Percentiles rank a stretch among this genome's conserved stretches.
Evolutionary conservation across 2,888 invertebrate species (phyloP).

Genomic region (Amiota communis): DNA sequence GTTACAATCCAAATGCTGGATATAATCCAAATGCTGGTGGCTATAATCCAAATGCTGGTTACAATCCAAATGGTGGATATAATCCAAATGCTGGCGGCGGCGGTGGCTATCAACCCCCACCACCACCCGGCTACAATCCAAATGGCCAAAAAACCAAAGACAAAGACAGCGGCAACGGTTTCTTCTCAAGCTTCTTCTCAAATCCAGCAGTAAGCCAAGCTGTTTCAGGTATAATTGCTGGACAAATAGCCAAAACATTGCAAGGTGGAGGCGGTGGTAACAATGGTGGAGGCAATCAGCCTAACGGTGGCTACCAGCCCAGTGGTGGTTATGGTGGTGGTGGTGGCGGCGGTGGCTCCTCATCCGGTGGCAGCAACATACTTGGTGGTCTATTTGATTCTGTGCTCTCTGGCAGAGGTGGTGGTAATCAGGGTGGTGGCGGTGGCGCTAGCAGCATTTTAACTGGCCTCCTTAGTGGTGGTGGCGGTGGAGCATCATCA

Average conservation of each 20-base stretch:
- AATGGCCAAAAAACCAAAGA: constrained; percentile 64
- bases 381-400: constrained; percentile 64
- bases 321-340: constrained; percentile 56
- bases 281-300: constrained; percentile 51
- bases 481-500: constrained; percentile 37
- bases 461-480: constrained; percentile 60
- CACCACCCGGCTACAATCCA: constrained; percentile 65
- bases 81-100: constrained; percentile 48
- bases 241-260: constrained; percentile 70
- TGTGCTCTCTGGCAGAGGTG: constrained; percentile 61
- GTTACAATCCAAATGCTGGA: constrained; percentile 45
- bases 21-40: constrained; percentile 48
- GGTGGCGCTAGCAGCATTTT: constrained; percentile 56
- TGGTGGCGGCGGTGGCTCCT: constrained; percentile 42
- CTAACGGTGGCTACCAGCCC: constrained; percentile 59
- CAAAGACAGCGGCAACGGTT: constrained; percentile 66
- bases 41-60: constrained; percentile 50
- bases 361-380: constrained; percentile 57
- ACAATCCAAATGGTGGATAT: constrained; percentile 47
- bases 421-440: constrained; percentile 39
- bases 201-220: constrained; percentile 72
- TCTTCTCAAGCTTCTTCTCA: constrained; percentile 70
- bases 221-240: constrained; percentile 71
- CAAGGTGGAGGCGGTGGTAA: constrained; percentile 65
- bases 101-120: constrained; percentile 57